Conservation (phyloP, 2,888 invertebrate species). For the Myathropa florea region DNA sequence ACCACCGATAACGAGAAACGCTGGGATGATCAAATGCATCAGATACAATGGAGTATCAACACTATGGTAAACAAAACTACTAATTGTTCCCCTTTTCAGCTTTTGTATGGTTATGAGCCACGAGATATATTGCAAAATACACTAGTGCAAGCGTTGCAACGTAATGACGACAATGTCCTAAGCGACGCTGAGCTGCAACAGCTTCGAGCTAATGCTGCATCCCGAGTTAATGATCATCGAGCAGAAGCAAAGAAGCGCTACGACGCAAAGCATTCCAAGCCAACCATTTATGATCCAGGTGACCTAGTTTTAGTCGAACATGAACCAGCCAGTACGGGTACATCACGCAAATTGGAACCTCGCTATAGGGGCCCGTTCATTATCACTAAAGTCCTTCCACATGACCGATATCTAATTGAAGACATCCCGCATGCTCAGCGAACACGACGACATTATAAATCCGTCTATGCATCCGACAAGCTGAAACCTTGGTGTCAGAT, state of each 20-base stretch:
- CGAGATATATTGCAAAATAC: conserved; percentile 8
- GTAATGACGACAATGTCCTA: conserved; percentile 14
- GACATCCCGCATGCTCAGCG: conserved; percentile 68
- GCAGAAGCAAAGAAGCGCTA: conserved; percentile 14
- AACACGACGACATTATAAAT: conserved; percentile 66
- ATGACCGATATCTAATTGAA: conserved; percentile 71
- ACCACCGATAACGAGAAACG: background rate
- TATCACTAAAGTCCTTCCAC: conserved; percentile 50
- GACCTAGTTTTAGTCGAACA: too few relatives aligned
- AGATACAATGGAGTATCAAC: conserved; percentile 6
- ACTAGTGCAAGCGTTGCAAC: background rate
- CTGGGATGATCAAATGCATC: background rate
- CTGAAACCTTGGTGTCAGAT: too few relatives aligned
- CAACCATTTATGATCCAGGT: too few relatives aligned
- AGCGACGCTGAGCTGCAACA: conserved; percentile 19
- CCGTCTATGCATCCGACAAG: conserved; percentile 65
- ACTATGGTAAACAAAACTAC: background rate
- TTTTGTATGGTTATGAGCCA: conserved; percentile 5
- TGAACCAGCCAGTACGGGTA: too few relatives aligned
- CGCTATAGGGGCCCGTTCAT: too few relatives aligned
- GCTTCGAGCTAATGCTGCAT: conserved; percentile 4
- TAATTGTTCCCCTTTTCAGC: background rate
- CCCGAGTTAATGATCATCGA: conserved; percentile 20
- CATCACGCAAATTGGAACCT: too few relatives aligned
- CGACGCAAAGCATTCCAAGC: conserved; percentile 37